Conservation (phyloP, 2,888 invertebrate genomes). For the Drosophila bunnanda region DNA sequence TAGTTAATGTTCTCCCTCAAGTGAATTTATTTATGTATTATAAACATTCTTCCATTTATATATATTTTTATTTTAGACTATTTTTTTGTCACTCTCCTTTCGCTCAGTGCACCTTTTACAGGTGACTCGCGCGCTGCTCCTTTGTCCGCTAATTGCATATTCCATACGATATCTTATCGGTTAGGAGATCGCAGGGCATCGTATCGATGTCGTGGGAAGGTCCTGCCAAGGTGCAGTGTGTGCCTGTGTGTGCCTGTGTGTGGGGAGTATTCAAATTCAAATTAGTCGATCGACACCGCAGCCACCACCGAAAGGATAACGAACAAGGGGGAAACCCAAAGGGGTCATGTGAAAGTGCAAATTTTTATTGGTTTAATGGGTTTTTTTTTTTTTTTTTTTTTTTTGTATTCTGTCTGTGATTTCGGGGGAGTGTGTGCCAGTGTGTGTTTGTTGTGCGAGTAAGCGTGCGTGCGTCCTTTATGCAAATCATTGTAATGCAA, state of each 20-base stretch:
- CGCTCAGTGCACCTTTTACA: slow-evolving; percentile 16
- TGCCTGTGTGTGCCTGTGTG: slow-evolving; percentile 7
- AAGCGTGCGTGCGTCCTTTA: slow-evolving; percentile 64
- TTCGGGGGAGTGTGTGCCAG: slow-evolving; percentile 38
- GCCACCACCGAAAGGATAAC: slow-evolving; percentile 19
- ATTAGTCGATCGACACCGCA: slow-evolving; percentile 56
- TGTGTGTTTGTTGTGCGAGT: slow-evolving; percentile 4
- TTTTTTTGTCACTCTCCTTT: neutral
- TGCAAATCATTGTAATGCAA: slow-evolving; percentile 80
- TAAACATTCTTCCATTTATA: neutral
- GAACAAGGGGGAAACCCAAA: slow-evolving; percentile 1
- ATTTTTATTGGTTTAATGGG: slow-evolving; percentile 78
- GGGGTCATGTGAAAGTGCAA: slow-evolving; percentile 81
- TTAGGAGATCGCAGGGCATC: slow-evolving; percentile 34
- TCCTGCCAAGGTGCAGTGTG: slow-evolving; percentile 33
- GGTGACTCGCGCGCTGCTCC: slow-evolving; percentile 26
- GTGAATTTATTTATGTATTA: neutral
- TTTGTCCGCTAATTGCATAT: slow-evolving; percentile 41
- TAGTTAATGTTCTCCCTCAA: rapidly evolving
- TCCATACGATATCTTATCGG: slow-evolving; percentile 19
- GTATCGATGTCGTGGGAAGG: slow-evolving; percentile 78
- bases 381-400: slow-evolving; percentile 30
- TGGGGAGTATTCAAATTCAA: slow-evolving; percentile 58
- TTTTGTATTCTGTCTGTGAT: slow-evolving; percentile 59
- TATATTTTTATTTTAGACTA: neutral